Evolutionary conservation across 2,797 vertebrate species (phyloP).

Genomic region (Rhadinocentrus ornatus): DNA sequence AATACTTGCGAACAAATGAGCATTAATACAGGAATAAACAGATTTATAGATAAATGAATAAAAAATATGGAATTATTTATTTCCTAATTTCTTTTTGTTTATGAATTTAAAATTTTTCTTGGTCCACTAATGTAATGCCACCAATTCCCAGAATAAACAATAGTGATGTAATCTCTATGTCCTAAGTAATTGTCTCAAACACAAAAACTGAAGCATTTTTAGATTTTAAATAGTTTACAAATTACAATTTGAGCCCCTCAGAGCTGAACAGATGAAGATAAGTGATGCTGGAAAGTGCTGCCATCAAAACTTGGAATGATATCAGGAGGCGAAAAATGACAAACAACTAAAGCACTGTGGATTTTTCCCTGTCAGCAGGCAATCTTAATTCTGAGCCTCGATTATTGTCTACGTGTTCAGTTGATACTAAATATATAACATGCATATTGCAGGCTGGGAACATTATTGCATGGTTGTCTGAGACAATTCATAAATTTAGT

Average conservation of each 20-base stretch:
- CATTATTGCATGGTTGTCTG: conserved; percentile 26
- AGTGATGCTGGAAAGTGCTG: neutral
- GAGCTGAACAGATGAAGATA: neutral
- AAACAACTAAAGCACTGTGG: neutral
- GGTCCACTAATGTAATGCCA: too few species aligned
- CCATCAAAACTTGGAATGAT: neutral
- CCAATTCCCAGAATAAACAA: neutral
- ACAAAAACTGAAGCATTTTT: neutral
- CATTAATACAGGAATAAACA: too few species aligned
- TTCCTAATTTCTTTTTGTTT: too few species aligned
- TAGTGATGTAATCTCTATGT: neutral
- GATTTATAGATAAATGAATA: too few species aligned
- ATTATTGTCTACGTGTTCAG: conserved; percentile 7
- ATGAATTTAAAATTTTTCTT: too few species aligned
- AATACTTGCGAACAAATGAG: too few species aligned
- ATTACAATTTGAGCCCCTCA: neutral
- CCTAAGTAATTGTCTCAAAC: neutral
- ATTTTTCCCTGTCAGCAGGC: conserved; percentile 32
- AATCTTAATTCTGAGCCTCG: conserved; percentile 3
- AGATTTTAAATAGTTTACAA: neutral
- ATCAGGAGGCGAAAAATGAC: neutral
- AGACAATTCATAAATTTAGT: conserved; percentile 47
- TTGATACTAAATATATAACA: conserved; percentile 24
- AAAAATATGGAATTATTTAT: neutral
- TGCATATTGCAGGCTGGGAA: conserved; percentile 13